Conservation (phyloP, 2,113 vertebrate species). For the Cyanoderma ruficeps region DNA sequence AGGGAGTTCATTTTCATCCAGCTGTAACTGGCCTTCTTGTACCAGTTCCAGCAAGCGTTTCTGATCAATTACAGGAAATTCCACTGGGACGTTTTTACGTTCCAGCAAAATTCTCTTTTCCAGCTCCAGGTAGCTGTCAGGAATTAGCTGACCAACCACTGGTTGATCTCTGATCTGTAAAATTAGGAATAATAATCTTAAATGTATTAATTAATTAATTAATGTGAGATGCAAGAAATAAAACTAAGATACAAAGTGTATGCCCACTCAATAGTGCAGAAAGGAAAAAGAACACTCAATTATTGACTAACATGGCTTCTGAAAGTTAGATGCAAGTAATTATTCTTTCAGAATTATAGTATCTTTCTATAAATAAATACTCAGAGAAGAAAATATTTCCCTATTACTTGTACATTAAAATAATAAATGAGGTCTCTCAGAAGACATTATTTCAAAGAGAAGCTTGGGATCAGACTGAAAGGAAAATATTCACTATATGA, state of each 20-base stretch:
- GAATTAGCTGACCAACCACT: slow-evolving; percentile 94
- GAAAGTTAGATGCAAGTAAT: not conserved
- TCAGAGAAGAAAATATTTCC: not conserved
- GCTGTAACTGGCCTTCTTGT: slow-evolving; percentile 84
- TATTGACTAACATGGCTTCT: not conserved
- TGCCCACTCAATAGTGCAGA: not conserved
- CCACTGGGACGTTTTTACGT: slow-evolving; percentile 77
- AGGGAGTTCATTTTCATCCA: slow-evolving; percentile 92
- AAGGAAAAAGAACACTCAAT: not conserved
- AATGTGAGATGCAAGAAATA: not conserved
- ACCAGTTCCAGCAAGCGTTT: slow-evolving; percentile 83
- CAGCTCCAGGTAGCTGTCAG: slow-evolving; percentile 93
- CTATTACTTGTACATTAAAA: not conserved
- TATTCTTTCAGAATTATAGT: not conserved
- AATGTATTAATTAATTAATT: not conserved
- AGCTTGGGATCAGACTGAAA: not conserved
- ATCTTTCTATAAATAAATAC: not conserved
- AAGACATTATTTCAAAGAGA: not conserved
- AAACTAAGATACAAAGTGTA: not conserved
- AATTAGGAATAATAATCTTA: slow-evolving; percentile 43
- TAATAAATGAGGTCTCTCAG: not conserved
- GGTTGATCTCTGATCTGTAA: slow-evolving; percentile 90
- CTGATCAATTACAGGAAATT: slow-evolving; percentile 91
- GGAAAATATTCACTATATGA: not conserved
- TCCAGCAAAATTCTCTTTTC: slow-evolving; percentile 87